Evolutionary conservation across 2,888 invertebrate genomes (phyloP), one percentile per base, ranked within the genome.

Genomic region (Mesoligia furuncula): DNA sequence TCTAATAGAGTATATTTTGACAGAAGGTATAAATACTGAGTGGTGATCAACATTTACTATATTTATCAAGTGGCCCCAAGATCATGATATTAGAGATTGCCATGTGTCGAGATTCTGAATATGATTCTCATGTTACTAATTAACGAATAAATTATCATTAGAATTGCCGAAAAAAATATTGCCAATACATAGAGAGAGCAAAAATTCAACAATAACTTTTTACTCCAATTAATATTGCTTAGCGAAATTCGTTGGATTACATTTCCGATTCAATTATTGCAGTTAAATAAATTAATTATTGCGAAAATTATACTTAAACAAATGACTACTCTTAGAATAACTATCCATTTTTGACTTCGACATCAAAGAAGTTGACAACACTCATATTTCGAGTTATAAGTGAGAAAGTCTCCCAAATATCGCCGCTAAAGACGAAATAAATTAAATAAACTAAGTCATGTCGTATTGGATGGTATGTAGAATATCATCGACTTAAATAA

Each of bases 401-500:
- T 61, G 24, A 51, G n/a, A 65, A 48, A 48, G 45, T 20, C 31
- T 68, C 42, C 15, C 17, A 75, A 80, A 83, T 76, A 83, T 81
- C 83, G 77, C 77, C 15, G 39, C 66, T 54, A 70, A 70, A 76
- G 13, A 72, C 39, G 73, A 79, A 69, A 71, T 69, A 78, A 77
- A 80, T 68, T 51, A 87, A 85, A 83, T 73, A 78, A 90, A 89
- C 85, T 76, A 80, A 91, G 95, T 94, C 95, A 96, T 95, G 96
- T 94, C 96, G 94, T 90, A 94, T 90, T 92, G 94, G 95, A 96
- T 96, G 95, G 95, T 90, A 87, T 72, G 85, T 90, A 85, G 90
- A 89, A 90, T 90, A 90, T 86, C 81, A 87, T 89, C 80, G 82
- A 89, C 85, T 89, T 81, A 89, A 83, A 84, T 81, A 88, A 89